Evolutionary conservation across 1,140 invertebrate genomes (phyloP).

Genomic region (Lasioglossum albipes): DNA sequence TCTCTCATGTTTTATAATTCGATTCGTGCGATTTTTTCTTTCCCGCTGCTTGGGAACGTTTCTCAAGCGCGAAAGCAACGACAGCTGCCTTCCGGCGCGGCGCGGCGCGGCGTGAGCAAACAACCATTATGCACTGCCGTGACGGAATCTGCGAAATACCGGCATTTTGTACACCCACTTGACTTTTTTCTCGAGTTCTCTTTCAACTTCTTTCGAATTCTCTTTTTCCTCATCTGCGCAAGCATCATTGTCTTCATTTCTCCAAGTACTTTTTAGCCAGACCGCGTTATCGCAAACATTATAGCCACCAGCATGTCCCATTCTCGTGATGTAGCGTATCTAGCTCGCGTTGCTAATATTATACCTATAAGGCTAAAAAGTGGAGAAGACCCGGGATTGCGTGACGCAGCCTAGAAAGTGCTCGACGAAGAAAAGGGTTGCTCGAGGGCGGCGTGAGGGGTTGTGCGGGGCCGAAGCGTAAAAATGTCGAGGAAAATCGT

Average conservation of each 20-base stretch:
- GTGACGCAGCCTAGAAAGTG: background rate
- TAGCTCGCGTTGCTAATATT: background rate
- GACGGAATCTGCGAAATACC: too few relatives aligned
- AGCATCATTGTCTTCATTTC: too few relatives aligned
- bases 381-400: background rate
- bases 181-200: too few relatives aligned
- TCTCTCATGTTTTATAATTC: too few relatives aligned
- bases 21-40: too few relatives aligned
- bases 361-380: background rate
- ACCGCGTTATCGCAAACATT: too few relatives aligned
- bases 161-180: too few relatives aligned
- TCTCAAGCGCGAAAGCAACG: conserved; percentile 58
- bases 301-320: too few relatives aligned
- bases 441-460: background rate
- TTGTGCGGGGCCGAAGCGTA: background rate
- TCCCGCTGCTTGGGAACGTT: background rate
- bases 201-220: too few relatives aligned
- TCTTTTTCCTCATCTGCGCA: too few relatives aligned
- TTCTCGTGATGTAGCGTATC: background rate
- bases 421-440: background rate
- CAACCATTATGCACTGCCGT: background rate
- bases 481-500: background rate
- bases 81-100: conserved; percentile 27
- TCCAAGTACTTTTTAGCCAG: too few relatives aligned
- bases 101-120: background rate